These are phyloP conservation scores for Drosophila subpulchrella DNA, from an alignment of 1,140 invertebrate species.

Conservation along the genomic window DNA sequence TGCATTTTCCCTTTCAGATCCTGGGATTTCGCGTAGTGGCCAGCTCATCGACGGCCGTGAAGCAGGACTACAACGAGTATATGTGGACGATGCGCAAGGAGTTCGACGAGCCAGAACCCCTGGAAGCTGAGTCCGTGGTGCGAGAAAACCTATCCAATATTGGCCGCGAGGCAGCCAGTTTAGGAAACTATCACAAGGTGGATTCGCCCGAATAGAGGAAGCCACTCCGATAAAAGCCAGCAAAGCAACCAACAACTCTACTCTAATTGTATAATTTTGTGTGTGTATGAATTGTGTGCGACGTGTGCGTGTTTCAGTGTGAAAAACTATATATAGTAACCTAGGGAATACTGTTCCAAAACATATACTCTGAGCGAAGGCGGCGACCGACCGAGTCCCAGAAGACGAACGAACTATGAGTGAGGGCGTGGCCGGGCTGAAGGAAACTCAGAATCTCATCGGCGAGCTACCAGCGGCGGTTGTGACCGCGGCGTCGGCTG, in stretches of 20 bases:
- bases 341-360: slow-evolving; percentile 45
- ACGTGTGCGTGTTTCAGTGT: slow-evolving; percentile 23
- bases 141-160: slow-evolving; percentile 87
- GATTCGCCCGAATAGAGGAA: slow-evolving; percentile 80
- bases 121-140: slow-evolving; percentile 86
- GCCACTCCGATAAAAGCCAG: slow-evolving; percentile 19
- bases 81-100: slow-evolving; percentile 97
- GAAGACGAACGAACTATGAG: slow-evolving; percentile 65
- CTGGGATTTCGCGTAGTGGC: slow-evolving; percentile 94
- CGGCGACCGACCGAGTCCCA: slow-evolving; percentile 25
- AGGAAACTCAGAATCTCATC: slow-evolving; percentile 58
- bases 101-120: slow-evolving; percentile 91
- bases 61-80: slow-evolving; percentile 94
- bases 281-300: slow-evolving; percentile 34
- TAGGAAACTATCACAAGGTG: slow-evolving; percentile 84
- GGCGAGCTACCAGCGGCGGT: slow-evolving; percentile 32
- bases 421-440: slow-evolving; percentile 52
- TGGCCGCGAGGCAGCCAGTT: slow-evolving; percentile 85
- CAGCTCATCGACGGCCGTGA: slow-evolving; percentile 92
- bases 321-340: slow-evolving; percentile 75
- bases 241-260: slow-evolving; percentile 28
- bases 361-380: slow-evolving; percentile 33
- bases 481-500: slow-evolving; percentile 44
- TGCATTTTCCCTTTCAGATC: slow-evolving; percentile 85
- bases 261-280: slow-evolving; percentile 51